Percentiles rank a stretch among this genome's conserved stretches.
These are phyloP conservation scores for Novumbra hubbsi DNA, from an alignment of 2,797 vertebrate species.

Conservation along the genomic window DNA sequence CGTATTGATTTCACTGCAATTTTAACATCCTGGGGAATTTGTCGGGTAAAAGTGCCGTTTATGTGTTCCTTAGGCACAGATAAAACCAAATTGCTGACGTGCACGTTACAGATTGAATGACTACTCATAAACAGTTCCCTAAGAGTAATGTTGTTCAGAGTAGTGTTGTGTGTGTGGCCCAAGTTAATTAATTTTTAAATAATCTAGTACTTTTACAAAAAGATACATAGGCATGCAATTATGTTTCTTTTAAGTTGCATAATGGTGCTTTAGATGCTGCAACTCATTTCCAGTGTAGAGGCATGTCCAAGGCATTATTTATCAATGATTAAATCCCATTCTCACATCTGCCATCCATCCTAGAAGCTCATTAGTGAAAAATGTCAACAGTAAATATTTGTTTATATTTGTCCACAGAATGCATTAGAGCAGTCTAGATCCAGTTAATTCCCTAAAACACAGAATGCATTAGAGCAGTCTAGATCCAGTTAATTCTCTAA, in stretches of 20 bases:
- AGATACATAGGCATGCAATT: too few relatives aligned
- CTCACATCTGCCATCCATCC: not conserved
- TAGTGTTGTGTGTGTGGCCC: too few relatives aligned
- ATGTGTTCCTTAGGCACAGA: not conserved
- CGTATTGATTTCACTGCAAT: constrained; percentile 32
- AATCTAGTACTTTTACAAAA: too few relatives aligned
- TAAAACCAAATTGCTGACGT: not conserved
- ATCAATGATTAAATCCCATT: not conserved
- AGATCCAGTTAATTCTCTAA: not conserved
- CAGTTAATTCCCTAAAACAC: not conserved
- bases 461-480: constrained; percentile 23
- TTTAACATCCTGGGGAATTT: constrained; percentile 1
- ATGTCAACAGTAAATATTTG: constrained; percentile 9
- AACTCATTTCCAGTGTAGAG: not conserved
- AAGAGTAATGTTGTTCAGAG: not conserved
- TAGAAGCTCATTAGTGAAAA: constrained; percentile 1
- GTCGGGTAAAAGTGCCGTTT: not conserved
- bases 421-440: constrained; percentile 19
- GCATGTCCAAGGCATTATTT: not conserved
- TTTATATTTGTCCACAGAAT: constrained; percentile 24
- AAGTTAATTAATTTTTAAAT: too few relatives aligned
- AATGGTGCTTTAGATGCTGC: not conserved
- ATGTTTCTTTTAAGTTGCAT: not conserved
- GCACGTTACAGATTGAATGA: not conserved
- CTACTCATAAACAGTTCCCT: not conserved